Evolutionary conservation across 2,113 vertebrate genomes (phyloP), one percentile per base, ranked within the genome.

Genomic region (Protomyctophum bolini): DNA sequence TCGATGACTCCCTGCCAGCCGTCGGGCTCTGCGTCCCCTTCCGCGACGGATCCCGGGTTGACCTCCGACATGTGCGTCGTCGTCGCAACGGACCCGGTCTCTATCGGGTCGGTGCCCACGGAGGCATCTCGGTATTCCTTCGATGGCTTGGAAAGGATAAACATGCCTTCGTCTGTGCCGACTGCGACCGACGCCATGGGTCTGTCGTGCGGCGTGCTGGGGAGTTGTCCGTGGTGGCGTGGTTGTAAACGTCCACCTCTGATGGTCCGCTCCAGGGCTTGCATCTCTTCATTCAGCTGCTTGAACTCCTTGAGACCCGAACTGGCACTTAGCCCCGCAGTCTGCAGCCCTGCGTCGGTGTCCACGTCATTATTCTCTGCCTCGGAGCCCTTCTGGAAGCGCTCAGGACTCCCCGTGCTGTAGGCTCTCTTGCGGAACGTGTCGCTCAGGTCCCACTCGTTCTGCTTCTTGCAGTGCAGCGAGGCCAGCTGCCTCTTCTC

Each of bases 401-500:
- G 91, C 28, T 92, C 91, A 3, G 92, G 88, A 0, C 89, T 94
- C 10, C 94, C 95, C 0, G 86, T 88, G 11, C 93, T 94, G 49
- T 93, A 88, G 6, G 93, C 91, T 50, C 91, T 88, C 63, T 94
- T 95, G 76, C 95, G 92, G 76, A 94, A 90, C 10, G 89, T 85
- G 0, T 84, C 84, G 0, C 8, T 46, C 0, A 90, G 72, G 0
- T 87, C 92, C 70, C 94, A 91, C 7, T 77, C 90, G 70, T 82
- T 94, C 71, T 94, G 94, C 65, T 70, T 94, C 83, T 95, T 96
- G 9, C 96, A 88, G n/a, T n/a, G n/a, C 82, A 96, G 94, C 0
- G 92, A 92, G 33, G 90, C 87, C 73, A 99, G 85, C 63, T 97
- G 95, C 73, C 95, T 93, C 70, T 97, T 98, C 86, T 99, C 98